Conservation (phyloP, 2,888 invertebrate genomes). For the Orgyia antiqua region DNA sequence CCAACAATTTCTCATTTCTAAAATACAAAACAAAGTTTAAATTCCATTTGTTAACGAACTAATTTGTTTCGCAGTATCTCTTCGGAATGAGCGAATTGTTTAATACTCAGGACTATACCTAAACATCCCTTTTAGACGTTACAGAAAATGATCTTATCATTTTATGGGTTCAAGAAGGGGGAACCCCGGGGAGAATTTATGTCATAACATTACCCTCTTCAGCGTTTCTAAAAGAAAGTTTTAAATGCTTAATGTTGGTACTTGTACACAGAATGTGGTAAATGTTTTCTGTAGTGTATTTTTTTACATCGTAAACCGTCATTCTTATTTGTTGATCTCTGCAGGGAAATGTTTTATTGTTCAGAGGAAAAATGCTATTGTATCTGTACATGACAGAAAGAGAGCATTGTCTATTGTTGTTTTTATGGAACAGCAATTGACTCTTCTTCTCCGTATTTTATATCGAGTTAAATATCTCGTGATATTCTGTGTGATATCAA, state of each 20-base stretch:
- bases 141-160: conserved; percentile 65
- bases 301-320: conserved; percentile 36
- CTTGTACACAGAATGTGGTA: conserved; percentile 35
- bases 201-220: conserved; percentile 48
- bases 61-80: conserved; percentile 33
- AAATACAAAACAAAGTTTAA: conserved; percentile 30
- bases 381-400: conserved; percentile 28
- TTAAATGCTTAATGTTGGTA: conserved; percentile 56
- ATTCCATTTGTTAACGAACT: conserved; percentile 35
- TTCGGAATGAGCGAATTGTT: conserved; percentile 36
- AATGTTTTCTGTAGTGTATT: conserved; percentile 27
- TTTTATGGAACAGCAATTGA: conserved; percentile 31
- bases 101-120: conserved; percentile 31
- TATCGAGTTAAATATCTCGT: too few relatives aligned
- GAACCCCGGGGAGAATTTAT: conserved; percentile 52
- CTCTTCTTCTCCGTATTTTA: conserved; percentile 22
- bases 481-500: too few relatives aligned
- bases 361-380: conserved; percentile 33
- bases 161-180: conserved; percentile 54
- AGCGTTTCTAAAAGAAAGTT: conserved; percentile 60
- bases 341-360: conserved; percentile 36
- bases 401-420: conserved; percentile 29
- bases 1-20: conserved; percentile 23
- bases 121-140: conserved; percentile 37
- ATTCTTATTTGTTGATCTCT: conserved; percentile 30